Percentiles rank a stretch among this genome's conserved stretches.
These are phyloP conservation scores for Ectobius pallidus DNA, from an alignment of 2,888 invertebrate genomes.

Conservation along the genomic window DNA sequence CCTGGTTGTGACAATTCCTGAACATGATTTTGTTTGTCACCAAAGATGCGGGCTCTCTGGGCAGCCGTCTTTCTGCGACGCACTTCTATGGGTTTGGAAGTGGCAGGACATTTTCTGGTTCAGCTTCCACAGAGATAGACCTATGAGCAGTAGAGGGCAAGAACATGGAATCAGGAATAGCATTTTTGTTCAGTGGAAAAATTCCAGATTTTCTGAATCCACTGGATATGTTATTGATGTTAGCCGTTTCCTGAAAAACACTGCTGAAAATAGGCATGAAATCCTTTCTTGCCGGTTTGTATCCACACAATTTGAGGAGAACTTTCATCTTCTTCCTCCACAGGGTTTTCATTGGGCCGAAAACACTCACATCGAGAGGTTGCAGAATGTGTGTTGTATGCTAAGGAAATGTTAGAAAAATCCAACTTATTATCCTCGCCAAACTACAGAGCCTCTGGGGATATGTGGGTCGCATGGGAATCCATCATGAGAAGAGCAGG, in stretches of 20 bases:
- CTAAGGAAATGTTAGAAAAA: conserved; percentile 1
- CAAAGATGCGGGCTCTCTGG: neutral
- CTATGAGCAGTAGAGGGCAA: neutral
- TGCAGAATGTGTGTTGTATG: conserved; percentile 4
- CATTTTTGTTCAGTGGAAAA: neutral
- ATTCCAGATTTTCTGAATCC: neutral
- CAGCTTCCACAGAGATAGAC: too few species aligned
- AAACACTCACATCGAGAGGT: neutral
- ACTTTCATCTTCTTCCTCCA: neutral
- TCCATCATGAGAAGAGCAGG: neutral
- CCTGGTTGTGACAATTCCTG: neutral
- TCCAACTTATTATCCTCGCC: neutral
- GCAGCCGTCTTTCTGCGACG: neutral
- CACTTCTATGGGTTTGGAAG: neutral
- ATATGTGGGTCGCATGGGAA: conserved; percentile 4
- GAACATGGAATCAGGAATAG: neutral
- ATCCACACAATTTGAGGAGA: neutral
- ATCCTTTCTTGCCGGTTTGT: neutral
- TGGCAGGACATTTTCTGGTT: neutral
- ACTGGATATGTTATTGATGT: neutral
- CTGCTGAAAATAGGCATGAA: neutral
- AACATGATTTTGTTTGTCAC: neutral
- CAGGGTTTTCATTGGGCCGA: neutral
- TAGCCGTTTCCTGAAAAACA: neutral
- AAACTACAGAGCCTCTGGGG: neutral